Evolutionary conservation across 2,113 vertebrate species (phyloP), one percentile per base, ranked within the genome.

Genomic region (Paramisgurnus dabryanus): DNA sequence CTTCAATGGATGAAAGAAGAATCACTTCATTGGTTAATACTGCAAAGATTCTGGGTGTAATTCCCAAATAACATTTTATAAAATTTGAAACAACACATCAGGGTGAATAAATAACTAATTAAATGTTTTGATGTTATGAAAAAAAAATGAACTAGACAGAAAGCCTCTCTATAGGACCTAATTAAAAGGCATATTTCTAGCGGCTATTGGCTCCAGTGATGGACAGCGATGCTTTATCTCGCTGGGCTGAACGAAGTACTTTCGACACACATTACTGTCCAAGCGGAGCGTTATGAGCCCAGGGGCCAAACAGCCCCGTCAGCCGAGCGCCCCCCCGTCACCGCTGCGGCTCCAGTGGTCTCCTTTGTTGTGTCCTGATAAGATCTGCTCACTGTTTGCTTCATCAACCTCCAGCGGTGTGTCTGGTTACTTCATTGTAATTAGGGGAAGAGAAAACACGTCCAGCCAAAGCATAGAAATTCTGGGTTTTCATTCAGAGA

Each of bases 251-350:
- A 87, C 89, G 91, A 92, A 92, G 94, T 76, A 58, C 84, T 91
- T 93, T 89, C 90, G 90, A 88, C 65, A 76, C 90, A 80, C 86
- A 85, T 92, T 93, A 90, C 88, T 91, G 89, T 91, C 90, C 90
- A 85, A 92, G 93, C 87, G 88, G 89, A 85, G 89, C 90, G 82
- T 89, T 91, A 88, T 81, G 57, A 88, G 88, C 87, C 63, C 87
- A 45, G 61, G 64, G 84, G 86, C 80, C 66, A 82, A 79, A 81
- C 80, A 1, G 82, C 79, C 82, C 80, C 82, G 65, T 55, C 76
- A 72, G 53, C 15, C 49, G 13, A 77, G 73, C 12, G 27, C 17
- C 70, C 70, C 79, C 74, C 68, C 12, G 7, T 78, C 79, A 78
- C 67, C 73, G 8, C 64, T 18, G 34, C 76, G 9, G 85, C 86